phyloP scores from a whole-genome alignment of 2,113 vertebrate species.

The Muscicapa adusta region DNA sequence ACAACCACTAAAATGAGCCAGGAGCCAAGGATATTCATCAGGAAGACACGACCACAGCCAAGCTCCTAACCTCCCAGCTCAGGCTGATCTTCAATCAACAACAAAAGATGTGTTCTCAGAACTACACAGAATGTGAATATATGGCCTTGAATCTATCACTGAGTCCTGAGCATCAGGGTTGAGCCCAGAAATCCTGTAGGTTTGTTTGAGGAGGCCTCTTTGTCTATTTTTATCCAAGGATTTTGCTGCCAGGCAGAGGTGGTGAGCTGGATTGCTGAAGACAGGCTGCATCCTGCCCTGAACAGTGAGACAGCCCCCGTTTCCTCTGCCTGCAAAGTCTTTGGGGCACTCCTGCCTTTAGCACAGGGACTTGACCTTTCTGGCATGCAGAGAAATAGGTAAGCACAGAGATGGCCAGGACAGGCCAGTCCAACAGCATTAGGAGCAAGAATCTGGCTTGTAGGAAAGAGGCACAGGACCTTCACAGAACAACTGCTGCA shows the following conservation, averaged over 20 bases:
- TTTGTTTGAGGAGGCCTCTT: neutral
- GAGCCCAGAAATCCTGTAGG: neutral
- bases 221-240: neutral
- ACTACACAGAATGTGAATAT: neutral
- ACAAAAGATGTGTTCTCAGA: neutral
- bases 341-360: neutral
- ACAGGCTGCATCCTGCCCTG: neutral
- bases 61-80: neutral
- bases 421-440: neutral
- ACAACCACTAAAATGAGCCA: neutral
- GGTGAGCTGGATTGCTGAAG: neutral
- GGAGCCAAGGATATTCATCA: neutral
- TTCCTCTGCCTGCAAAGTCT: neutral
- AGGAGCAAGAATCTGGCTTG: neutral
- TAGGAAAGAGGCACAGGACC: neutral
- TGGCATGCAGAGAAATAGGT: neutral
- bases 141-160: neutral
- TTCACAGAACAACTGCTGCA: neutral
- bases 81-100: neutral
- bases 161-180: neutral
- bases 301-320: neutral
- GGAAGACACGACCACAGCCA: neutral
- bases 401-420: neutral
- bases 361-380: neutral
- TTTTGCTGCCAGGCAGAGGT: neutral